Evolutionary conservation across 1,140 invertebrate genomes (phyloP).

Genomic region (Pissodes strobi): DNA sequence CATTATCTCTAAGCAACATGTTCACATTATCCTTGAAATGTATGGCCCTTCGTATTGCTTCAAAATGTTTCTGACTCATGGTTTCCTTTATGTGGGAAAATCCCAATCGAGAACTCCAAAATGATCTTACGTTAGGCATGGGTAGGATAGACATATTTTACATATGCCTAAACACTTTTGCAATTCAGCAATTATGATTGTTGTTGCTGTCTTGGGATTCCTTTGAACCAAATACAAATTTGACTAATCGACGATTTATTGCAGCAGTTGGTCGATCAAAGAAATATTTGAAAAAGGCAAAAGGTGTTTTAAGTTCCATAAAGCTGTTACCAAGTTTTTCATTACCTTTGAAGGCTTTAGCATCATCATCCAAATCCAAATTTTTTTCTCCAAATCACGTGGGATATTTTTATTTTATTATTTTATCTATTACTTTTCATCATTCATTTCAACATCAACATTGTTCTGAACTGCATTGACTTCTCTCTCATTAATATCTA

Average conservation of each 20-base stretch:
- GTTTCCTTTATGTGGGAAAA: neutral
- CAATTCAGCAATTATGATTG: too few species aligned
- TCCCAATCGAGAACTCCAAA: neutral
- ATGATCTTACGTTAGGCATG: conserved; percentile 1
- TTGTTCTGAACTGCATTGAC: too few species aligned
- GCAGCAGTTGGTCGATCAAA: neutral
- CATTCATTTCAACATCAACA: too few species aligned
- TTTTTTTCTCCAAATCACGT: conserved; percentile 3
- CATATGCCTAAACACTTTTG: neutral
- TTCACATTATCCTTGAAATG: neutral
- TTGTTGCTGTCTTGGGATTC: neutral
- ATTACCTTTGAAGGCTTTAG: neutral
- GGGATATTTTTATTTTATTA: too few species aligned
- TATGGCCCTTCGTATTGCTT: neutral
- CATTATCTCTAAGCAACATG: neutral
- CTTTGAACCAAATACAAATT: neutral
- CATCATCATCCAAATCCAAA: neutral
- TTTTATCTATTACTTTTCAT: too few species aligned
- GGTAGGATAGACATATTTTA: neutral
- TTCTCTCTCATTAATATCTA: too few species aligned
- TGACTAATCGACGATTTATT: neutral
- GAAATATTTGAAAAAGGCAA: conserved; percentile 1
- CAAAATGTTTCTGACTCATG: neutral
- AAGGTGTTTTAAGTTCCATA: neutral
- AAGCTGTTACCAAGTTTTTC: too few species aligned